Conservation (phyloP, 2,888 invertebrate genomes). For the Anarsia innoxiella region DNA sequence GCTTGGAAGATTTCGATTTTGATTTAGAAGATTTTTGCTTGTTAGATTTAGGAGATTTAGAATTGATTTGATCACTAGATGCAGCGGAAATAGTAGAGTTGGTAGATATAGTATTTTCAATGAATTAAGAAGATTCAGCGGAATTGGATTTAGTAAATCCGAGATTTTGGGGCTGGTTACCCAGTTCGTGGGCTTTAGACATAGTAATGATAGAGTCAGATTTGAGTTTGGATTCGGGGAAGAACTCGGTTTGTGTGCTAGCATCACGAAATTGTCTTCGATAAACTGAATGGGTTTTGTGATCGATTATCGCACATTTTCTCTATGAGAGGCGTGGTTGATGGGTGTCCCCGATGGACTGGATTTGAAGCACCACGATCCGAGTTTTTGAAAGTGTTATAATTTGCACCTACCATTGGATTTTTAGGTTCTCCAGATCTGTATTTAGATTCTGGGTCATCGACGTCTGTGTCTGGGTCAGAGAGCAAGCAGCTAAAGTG, state of each 20-base stretch:
- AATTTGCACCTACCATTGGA: no score
- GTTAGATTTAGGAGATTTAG: constrained; percentile 13
- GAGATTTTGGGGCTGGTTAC: constrained; percentile 19
- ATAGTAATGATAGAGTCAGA: no score
- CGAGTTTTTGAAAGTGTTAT: no score
- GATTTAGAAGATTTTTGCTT: constrained; percentile 7
- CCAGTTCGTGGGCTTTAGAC: constrained; percentile 14
- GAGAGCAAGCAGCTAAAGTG: constrained; percentile 8
- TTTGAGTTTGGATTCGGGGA: not conserved
- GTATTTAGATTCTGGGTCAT: not conserved
- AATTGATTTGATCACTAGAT: not conserved
- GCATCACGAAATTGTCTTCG: constrained; percentile 8
- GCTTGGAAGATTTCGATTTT: constrained; percentile 4
- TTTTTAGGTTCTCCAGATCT: not conserved
- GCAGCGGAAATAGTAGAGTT: constrained; percentile 11
- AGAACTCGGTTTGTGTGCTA: not conserved
- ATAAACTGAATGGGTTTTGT: constrained; percentile 12
- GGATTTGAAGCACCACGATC: no score
- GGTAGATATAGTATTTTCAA: constrained; percentile 1
- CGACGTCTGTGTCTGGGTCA: not conserved
- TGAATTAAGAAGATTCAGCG: constrained; percentile 14
- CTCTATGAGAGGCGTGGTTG: no score
- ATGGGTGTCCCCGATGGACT: no score
- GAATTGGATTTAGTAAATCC: constrained; percentile 13
- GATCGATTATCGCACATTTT: no score